phyloP scores from a whole-genome alignment of 2,113 vertebrate species.

The Odontesthes bonariensis region DNA sequence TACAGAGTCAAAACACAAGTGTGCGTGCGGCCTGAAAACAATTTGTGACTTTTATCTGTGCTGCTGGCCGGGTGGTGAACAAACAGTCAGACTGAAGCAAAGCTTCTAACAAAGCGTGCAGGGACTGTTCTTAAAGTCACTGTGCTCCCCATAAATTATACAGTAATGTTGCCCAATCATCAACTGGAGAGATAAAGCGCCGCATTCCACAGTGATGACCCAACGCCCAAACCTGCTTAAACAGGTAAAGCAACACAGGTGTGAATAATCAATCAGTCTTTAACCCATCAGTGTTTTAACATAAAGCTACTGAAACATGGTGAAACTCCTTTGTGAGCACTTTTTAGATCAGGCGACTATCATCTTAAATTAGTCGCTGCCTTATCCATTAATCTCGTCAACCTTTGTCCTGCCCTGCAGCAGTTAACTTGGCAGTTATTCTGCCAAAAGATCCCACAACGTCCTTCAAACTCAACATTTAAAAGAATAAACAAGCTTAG shows the following conservation, averaged over 20 bases:
- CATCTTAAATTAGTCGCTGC: neutral
- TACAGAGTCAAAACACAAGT: too few relatives aligned
- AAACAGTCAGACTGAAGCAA: conserved; percentile 31
- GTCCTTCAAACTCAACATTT: too few relatives aligned
- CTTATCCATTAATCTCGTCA: neutral
- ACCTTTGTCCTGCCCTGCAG: too few relatives aligned
- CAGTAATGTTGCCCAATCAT: conserved; percentile 21
- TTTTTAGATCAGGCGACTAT: neutral
- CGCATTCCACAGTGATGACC: conserved; percentile 42
- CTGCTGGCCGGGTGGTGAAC: conserved; percentile 10
- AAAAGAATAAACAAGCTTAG: too few relatives aligned
- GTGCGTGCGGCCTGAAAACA: too few relatives aligned
- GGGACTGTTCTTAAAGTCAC: conserved; percentile 35
- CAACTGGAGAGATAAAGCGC: conserved; percentile 19
- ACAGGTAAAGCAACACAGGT: conserved; percentile 1
- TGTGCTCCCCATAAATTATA: conserved; percentile 34
- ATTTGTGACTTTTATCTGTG: too few relatives aligned
- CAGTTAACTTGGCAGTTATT: neutral
- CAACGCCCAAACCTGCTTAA: neutral
- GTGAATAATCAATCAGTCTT: neutral
- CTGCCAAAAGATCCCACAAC: too few relatives aligned
- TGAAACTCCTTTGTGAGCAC: neutral
- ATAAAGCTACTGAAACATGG: too few relatives aligned
- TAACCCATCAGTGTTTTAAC: too few relatives aligned
- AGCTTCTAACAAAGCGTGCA: conserved; percentile 23